A percentile compares a stretch with the other conserved stretches of the same genome.
Conservation (phyloP, 2,113 vertebrate species). For the Aptenodytes patagonicus region DNA sequence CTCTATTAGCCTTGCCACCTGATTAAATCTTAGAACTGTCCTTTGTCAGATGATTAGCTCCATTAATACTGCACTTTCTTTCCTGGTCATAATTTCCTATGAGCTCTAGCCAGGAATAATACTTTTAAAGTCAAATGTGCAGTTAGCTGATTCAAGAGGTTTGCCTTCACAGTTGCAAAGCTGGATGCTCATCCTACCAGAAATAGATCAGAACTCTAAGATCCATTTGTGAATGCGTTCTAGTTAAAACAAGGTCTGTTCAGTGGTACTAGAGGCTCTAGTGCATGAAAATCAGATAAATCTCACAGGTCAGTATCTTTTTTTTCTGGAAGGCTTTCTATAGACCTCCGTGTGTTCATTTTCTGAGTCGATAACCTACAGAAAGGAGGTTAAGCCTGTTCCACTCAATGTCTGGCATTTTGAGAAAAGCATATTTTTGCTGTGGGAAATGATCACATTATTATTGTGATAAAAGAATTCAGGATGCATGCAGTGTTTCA, state of each 20-base stretch:
- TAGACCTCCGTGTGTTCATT: background rate
- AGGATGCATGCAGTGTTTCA: background rate
- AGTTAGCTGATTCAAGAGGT: background rate
- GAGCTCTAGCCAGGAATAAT: background rate
- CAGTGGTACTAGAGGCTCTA: background rate
- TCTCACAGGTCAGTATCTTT: background rate
- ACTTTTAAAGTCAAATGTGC: background rate
- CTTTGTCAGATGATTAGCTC: slow-evolving; percentile 46
- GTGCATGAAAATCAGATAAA: background rate
- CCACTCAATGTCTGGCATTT: background rate
- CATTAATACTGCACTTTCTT: background rate
- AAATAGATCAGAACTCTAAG: background rate
- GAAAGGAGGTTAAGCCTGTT: background rate
- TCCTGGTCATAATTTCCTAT: slow-evolving; percentile 23
- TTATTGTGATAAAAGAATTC: background rate
- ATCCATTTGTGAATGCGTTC: background rate
- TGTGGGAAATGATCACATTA: background rate
- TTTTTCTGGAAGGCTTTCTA: background rate
- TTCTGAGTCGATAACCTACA: background rate
- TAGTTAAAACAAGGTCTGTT: background rate
- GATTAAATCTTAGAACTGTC: slow-evolving; percentile 53
- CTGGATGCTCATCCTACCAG: background rate
- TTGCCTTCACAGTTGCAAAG: background rate
- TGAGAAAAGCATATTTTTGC: background rate
- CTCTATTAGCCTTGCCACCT: slow-evolving; percentile 17